Evolutionary conservation across 2,113 vertebrate species (phyloP).

Genomic region (Phocoena sinus): DNA sequence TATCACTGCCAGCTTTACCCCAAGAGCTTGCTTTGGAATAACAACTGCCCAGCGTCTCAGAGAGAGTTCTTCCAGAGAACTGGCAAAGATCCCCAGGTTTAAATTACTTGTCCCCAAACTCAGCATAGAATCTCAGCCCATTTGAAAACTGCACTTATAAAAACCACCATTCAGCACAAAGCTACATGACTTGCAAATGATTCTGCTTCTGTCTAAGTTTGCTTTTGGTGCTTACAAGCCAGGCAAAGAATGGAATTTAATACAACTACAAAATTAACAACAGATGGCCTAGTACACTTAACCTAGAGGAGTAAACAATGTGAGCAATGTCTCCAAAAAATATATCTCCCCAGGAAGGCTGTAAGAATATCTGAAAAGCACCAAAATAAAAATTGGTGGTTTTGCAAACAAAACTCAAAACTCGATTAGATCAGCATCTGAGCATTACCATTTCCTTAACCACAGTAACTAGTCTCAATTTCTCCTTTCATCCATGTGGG

Average conservation of each 20-base stretch:
- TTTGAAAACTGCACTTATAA: conserved; percentile 24
- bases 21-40: conserved; percentile 7
- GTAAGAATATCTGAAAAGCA: conserved; percentile 25
- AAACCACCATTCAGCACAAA: conserved; percentile 42
- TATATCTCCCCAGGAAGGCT: conserved; percentile 25
- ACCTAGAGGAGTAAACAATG: conserved; percentile 69
- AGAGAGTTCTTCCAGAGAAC: background rate
- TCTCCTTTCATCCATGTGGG: background rate
- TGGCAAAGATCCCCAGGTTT: background rate
- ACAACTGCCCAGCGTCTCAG: background rate
- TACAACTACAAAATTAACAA: conserved; percentile 74
- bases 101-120: conserved; percentile 20
- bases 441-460: background rate
- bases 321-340: conserved; percentile 63
- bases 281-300: conserved; percentile 71
- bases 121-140: background rate
- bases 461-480: background rate
- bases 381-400: background rate
- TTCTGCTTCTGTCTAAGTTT: conserved; percentile 50
- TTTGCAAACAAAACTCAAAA: conserved; percentile 31
- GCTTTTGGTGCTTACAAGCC: conserved; percentile 65
- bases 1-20: background rate
- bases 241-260: conserved; percentile 74
- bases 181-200: conserved; percentile 6
- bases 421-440: background rate